phyloP scores from a whole-genome alignment of 2,888 invertebrate genomes.

The Tenodera sinensis region DNA sequence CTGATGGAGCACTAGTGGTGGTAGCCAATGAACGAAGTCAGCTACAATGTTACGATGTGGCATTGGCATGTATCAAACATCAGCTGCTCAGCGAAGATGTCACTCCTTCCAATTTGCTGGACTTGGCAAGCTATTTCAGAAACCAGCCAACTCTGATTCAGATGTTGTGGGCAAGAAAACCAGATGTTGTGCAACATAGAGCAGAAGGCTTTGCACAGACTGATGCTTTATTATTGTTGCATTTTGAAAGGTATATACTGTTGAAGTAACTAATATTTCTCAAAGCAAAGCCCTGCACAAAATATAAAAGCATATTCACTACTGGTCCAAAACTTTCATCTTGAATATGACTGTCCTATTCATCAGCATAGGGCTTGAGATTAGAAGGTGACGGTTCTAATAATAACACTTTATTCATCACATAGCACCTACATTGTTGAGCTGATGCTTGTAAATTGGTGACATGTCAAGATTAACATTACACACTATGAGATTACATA shows the following conservation, averaged over 20 bases:
- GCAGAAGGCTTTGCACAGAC: constrained; percentile 47
- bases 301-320: too few species aligned
- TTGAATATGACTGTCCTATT: neutral
- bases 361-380: too few species aligned
- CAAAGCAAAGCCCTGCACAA: too few species aligned
- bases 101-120: constrained; percentile 58
- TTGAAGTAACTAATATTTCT: too few species aligned
- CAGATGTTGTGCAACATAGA: constrained; percentile 43
- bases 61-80: constrained; percentile 62
- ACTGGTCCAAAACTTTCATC: neutral
- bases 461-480: too few species aligned
- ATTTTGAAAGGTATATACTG: constrained; percentile 52
- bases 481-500: too few species aligned
- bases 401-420: too few species aligned
- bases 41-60: constrained; percentile 71
- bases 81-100: constrained; percentile 65
- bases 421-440: too few species aligned
- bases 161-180: constrained; percentile 58
- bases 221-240: constrained; percentile 54
- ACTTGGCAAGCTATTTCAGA: constrained; percentile 60
- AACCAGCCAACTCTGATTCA: constrained; percentile 54
- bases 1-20: constrained; percentile 62
- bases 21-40: constrained; percentile 69
- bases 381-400: too few species aligned
- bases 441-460: too few species aligned